Conservation (phyloP, 2,797 vertebrate species). For the Semaprochilodus insignis region DNA sequence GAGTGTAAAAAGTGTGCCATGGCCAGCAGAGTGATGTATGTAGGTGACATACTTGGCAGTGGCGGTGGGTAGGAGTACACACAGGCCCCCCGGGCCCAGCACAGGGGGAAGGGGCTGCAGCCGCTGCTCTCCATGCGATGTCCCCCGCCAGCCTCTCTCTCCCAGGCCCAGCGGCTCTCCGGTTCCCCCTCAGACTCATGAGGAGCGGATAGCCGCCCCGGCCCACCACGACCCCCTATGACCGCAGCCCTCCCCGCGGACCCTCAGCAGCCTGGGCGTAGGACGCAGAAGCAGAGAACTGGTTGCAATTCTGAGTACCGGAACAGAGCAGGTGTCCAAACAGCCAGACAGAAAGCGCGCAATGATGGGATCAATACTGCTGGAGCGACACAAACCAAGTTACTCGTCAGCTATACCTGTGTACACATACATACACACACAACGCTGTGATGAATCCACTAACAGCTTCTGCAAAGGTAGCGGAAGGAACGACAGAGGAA, state of each 20-base stretch:
- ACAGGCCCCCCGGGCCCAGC: conserved; percentile 92
- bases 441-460: conserved; percentile 8
- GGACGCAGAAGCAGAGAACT: background rate
- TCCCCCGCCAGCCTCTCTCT: conserved; percentile 71
- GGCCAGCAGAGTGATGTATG: conserved; percentile 17
- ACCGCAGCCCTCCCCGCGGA: conserved; percentile 18
- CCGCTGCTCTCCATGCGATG: conserved; percentile 90
- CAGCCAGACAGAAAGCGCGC: background rate
- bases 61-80: conserved; percentile 78
- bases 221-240: conserved; percentile 50
- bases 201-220: conserved; percentile 65
- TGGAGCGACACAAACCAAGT: background rate
- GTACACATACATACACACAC: background rate
- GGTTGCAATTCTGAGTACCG: background rate
- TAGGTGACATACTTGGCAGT: conserved; percentile 76
- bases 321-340: background rate
- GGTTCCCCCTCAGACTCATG: conserved; percentile 76
- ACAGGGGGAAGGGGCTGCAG: conserved; percentile 90
- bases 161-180: conserved; percentile 78
- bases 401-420: background rate
- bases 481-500: conserved; percentile 29
- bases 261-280: conserved; percentile 1
- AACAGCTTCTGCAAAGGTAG: background rate
- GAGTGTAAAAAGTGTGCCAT: background rate
- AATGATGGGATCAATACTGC: background rate